Conservation (phyloP, 2,888 invertebrate species). For the Ashinkailepas kermadecensis region DNA sequence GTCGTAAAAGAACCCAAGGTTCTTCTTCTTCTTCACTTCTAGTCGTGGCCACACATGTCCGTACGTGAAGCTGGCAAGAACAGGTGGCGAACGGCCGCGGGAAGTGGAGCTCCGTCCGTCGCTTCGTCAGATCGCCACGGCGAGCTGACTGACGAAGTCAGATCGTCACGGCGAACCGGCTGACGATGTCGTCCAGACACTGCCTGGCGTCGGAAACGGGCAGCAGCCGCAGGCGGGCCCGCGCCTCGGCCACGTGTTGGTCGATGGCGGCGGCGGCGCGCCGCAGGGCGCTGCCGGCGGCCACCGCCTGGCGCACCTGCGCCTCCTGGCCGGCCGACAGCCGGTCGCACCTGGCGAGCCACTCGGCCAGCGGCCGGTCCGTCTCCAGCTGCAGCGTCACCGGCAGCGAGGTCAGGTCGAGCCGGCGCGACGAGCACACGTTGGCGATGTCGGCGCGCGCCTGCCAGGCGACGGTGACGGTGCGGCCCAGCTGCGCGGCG, state of each 20-base stretch:
- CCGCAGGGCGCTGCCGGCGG: not conserved
- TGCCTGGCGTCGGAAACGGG: not conserved
- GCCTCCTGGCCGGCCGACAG: not conserved
- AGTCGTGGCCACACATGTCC: no score
- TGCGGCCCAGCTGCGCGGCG: not conserved
- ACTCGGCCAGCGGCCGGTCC: not conserved
- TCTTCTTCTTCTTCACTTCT: no score
- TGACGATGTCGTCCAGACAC: not conserved
- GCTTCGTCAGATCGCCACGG: no score
- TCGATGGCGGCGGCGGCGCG: not conserved
- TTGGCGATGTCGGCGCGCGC: not conserved
- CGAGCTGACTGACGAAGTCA: no score
- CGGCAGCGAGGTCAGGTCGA: slow-evolving; percentile 2
- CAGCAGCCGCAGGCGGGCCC: not conserved
- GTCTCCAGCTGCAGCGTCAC: not conserved
- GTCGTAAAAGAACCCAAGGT: no score
- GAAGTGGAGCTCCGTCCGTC: no score
- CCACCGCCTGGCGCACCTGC: not conserved
- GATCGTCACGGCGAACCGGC: not conserved
- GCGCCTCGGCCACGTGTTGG: not conserved
- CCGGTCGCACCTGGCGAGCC: no score
- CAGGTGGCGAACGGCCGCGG: no score
- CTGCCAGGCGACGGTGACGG: not conserved
- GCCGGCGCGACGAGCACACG: not conserved
- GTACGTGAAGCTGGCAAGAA: no score